Base-by-base conservation (phyloP, 2,797 vertebrate genomes). In the Clarias fuscus region DNA sequence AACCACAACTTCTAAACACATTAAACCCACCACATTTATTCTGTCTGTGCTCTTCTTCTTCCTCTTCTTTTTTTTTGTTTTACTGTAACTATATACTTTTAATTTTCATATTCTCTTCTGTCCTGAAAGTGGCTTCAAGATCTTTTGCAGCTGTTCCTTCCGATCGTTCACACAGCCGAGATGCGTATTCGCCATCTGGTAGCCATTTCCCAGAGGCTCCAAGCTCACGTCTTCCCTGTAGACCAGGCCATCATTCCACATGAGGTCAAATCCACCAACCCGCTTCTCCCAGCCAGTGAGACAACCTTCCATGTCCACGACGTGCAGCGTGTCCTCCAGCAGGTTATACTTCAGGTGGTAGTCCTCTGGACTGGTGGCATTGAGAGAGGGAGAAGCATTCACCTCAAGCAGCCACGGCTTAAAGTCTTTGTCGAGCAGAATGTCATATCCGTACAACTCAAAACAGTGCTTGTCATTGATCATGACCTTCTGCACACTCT, bases 401-500 rank as follows among this genome's bases (percentile, higher is more conserved):
- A 96, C 96, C 86, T 97, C 97, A 79, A 97, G 94, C 83, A 98
- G 92, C 96, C 98, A 98, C 91, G 95, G 95, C 90, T 98, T 97
- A 81, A 98, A 96, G 87, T 95, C 92, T 86, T 93, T 91, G 85
- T 94, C 96, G 73, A 96, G 92, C 22, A 97, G 93, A 88, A 96
- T 96, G 92, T 97, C 96, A 0, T 96, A 97, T 48, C 96, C 95
- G 0, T 97, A 97, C n/a, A 98, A 95, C 90, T 97, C 97, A 80
- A 97, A 98, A 93, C 96, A 97, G 90, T 95, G 95, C 91, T 97
- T 97, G 95, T 97, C 97, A 22, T 96, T 97, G 91, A 97, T 97
- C 83, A 97, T 96, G 90, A 96, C 93, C 88, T 96, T 97, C 90
- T 97, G 97, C 67, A 97, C 96, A 0, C 96, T 97, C 91, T 93